Percentiles rank a stretch among this genome's conserved stretches.
Evolutionary conservation across 1,140 invertebrate species (phyloP).

Genomic region (Plodia interpunctella): DNA sequence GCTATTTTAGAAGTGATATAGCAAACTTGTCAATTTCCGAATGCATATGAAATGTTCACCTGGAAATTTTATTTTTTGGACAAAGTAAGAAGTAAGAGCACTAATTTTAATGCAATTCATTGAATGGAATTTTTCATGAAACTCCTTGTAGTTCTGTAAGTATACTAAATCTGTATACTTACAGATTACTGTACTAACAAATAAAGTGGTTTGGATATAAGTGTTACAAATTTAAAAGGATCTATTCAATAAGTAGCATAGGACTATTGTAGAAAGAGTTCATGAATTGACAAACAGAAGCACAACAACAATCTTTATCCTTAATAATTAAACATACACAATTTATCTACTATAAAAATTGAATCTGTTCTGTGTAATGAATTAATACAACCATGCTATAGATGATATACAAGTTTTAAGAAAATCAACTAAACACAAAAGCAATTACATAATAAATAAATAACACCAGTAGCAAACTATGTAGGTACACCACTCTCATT

Average conservation of each 20-base stretch:
- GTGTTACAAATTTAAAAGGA: no score
- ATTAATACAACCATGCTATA: constrained; percentile 36
- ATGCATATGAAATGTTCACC: no score
- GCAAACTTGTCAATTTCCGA: no score
- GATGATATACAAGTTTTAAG: constrained; percentile 51
- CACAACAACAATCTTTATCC: constrained; percentile 48
- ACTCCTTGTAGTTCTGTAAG: no score
- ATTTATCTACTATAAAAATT: constrained; percentile 42
- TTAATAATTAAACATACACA: constrained; percentile 38
- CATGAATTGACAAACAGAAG: constrained; percentile 45
- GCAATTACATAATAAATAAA: constrained; percentile 73
- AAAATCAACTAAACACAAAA: constrained; percentile 70
- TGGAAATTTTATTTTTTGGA: no score
- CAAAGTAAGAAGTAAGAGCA: no score
- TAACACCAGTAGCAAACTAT: constrained; percentile 70
- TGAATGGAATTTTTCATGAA: no score
- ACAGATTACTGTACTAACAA: no score
- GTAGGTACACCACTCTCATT: constrained; percentile 53
- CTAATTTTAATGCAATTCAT: no score
- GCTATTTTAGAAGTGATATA: no score
- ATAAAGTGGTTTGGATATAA: no score
- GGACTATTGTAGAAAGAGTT: constrained; percentile 28
- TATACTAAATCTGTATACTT: no score
- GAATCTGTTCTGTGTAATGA: constrained; percentile 35
- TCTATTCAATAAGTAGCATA: constrained; percentile 29